Percentiles rank a stretch among this genome's conserved stretches.
These are phyloP conservation scores for Heliconius sara DNA, from an alignment of 2,888 invertebrate genomes.

Conservation along the genomic window DNA sequence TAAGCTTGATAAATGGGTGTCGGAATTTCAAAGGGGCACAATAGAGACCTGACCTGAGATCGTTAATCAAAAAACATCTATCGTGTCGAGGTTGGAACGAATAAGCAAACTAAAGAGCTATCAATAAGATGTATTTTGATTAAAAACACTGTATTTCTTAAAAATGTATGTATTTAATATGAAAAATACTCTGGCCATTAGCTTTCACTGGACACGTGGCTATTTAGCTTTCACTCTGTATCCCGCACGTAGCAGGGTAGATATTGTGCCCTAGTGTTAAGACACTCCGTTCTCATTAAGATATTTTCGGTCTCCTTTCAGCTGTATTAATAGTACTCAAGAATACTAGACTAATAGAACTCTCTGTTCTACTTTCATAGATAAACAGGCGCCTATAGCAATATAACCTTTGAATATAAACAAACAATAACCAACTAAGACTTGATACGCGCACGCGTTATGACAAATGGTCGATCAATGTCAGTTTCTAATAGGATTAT, in stretches of 20 bases:
- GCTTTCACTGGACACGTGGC: too few relatives aligned
- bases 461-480: conserved; percentile 66
- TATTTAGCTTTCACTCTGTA: too few relatives aligned
- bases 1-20: conserved; percentile 82
- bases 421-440: conserved; percentile 40
- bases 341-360: too few relatives aligned
- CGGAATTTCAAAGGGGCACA: conserved; percentile 79
- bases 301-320: neutral
- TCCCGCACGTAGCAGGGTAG: too few relatives aligned
- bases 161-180: too few relatives aligned
- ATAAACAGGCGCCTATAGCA: too few relatives aligned
- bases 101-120: conserved; percentile 46
- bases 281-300: too few relatives aligned
- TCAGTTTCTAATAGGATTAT: conserved; percentile 67
- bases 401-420: neutral
- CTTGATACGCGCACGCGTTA: conserved; percentile 47
- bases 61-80: conserved; percentile 75
- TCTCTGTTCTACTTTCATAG: neutral
- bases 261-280: neutral
- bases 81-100: conserved; percentile 55
- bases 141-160: neutral
- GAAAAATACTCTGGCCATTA: neutral
- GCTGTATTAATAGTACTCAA: too few relatives aligned
- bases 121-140: conserved; percentile 12
- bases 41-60: conserved; percentile 75